Conservation (phyloP, 2,113 vertebrate species). For the Catharus bicknelli region DNA sequence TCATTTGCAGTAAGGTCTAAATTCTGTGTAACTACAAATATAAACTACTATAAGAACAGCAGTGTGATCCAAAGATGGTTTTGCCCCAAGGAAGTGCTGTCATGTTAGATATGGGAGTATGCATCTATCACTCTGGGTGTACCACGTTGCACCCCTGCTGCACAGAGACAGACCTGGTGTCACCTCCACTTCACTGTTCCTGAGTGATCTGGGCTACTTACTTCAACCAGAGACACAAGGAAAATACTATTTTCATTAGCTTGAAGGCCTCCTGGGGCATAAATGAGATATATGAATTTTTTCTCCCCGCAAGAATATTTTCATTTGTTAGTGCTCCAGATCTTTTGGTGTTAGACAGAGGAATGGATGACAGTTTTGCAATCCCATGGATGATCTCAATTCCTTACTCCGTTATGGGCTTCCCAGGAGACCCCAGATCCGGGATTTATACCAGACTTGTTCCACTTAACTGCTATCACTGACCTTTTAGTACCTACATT, state of each 20-base stretch:
- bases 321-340: not conserved
- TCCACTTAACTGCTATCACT: not conserved
- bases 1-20: not conserved
- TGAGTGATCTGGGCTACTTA: not conserved
- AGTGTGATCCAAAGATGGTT: not conserved
- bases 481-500: not conserved
- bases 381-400: not conserved
- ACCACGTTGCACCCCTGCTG: not conserved
- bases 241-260: not conserved
- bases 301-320: not conserved
- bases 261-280: not conserved
- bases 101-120: accelerated
- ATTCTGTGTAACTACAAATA: not conserved
- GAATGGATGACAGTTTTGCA: not conserved
- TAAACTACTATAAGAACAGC: not conserved
- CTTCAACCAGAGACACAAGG: not conserved
- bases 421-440: not conserved
- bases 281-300: not conserved
- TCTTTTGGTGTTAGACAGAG: not conserved
- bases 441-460: accelerated
- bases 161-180: not conserved
- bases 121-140: not conserved
- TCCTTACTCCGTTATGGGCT: not conserved
- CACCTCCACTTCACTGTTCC: not conserved
- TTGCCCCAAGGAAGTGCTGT: not conserved